These are phyloP conservation scores for Arctocebus calabarensis DNA, from an alignment of 2,797 vertebrate species.

Conservation along the genomic window DNA sequence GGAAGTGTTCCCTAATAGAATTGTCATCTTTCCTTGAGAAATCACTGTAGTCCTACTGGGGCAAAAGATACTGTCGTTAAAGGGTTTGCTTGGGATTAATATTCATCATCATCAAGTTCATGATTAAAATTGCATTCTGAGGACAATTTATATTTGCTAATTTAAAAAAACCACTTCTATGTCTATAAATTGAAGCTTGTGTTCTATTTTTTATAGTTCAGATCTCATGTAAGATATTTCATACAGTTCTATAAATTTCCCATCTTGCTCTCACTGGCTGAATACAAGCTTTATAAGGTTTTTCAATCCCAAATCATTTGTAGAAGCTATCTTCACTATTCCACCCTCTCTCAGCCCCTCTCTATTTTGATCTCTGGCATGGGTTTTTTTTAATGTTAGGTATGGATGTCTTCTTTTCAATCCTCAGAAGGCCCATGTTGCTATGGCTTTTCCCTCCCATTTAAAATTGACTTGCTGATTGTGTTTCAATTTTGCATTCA, in stretches of 20 bases:
- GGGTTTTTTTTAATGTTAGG: background rate
- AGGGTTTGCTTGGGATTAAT: slow-evolving; percentile 44
- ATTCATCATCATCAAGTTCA: slow-evolving; percentile 18
- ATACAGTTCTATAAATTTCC: slow-evolving; percentile 63
- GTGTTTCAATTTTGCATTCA: slow-evolving; percentile 79
- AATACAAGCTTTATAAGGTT: slow-evolving; percentile 57
- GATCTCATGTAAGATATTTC: slow-evolving; percentile 68
- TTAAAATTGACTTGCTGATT: slow-evolving; percentile 78
- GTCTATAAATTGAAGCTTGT: slow-evolving; percentile 44
- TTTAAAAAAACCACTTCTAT: slow-evolving; percentile 31
- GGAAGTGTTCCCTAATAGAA: background rate
- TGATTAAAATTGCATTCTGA: slow-evolving; percentile 57
- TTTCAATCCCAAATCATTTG: slow-evolving; percentile 69
- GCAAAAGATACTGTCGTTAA: slow-evolving; percentile 46
- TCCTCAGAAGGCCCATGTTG: slow-evolving; percentile 7
- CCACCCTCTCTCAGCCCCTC: slow-evolving; percentile 20
- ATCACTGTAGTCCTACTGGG: background rate
- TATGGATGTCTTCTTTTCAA: background rate
- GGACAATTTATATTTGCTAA: slow-evolving; percentile 26
- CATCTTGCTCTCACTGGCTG: slow-evolving; percentile 41
- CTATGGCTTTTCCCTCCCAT: background rate
- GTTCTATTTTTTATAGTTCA: slow-evolving; percentile 58
- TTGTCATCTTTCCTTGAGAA: slow-evolving; percentile 47
- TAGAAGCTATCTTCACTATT: slow-evolving; percentile 33
- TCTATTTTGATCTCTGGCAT: slow-evolving; percentile 43